Base-by-base conservation (phyloP, 1,140 invertebrate genomes). In the Druon quercuslanigerum region DNA sequence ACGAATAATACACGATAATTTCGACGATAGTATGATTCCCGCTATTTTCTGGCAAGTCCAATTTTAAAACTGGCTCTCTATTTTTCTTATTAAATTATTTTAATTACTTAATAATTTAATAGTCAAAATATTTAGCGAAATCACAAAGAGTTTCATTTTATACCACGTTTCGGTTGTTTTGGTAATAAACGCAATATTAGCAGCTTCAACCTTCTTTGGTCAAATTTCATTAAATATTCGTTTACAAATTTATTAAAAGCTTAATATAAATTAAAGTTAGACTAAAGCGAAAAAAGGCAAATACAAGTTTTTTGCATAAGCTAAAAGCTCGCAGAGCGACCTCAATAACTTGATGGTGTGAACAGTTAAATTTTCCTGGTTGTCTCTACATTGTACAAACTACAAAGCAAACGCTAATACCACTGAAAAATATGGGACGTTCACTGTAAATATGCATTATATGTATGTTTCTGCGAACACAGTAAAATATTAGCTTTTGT, bases 391-490 rank as follows among this genome's bases (percentile, higher is more conserved):
- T 46, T 46, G 8, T 46, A 46, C 40, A 46, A 46, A 46, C 40
- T 46, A 46, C 40, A 11, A 60, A 60, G 25, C 57, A 60, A 60
- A 60, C 19, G 19, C 5, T 60, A 60, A 60, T 60, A 33, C 57
- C 20, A 20, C 13, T 20, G 20, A 25, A 25, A 60, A 60, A 60
- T 56, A 60, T 60, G 13, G 0, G 14, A 56, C n/a, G 1, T 17
- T 56, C 8, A 19, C 17, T 20, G 16, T 19, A 17, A n/a, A 17
- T 56, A n/a, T n/a, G 52, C 8, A 56, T 17, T 9, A 17, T 56
- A 20, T 17, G 11, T 56, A 56, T 17, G 19, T 56, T 56, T 56
- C 54, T 17, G 17, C 9, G n/a, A 17, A 25, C 13, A 57, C 4
- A 57, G 1, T 12, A 25, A 57, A 57, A 25, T 12, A 25, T 46